Evolutionary conservation across 2,113 vertebrate species (phyloP).

Genomic region (Danionella cerebrum): DNA sequence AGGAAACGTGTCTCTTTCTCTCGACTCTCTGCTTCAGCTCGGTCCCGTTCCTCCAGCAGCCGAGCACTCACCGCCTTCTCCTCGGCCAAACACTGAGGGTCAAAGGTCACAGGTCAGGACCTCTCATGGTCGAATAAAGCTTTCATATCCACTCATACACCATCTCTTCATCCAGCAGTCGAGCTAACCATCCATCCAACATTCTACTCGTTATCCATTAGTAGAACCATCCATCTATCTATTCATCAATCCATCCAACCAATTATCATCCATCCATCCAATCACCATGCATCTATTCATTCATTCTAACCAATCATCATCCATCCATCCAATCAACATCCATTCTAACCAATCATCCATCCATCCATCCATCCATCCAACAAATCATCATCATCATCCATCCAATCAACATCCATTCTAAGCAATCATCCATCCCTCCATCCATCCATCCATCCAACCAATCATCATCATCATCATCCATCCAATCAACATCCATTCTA

Average conservation of each 20-base stretch:
- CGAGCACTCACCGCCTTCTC: constrained; percentile 78
- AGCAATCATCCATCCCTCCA: background rate
- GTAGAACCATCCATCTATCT: background rate
- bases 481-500: background rate
- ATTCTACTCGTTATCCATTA: background rate
- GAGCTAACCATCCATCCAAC: background rate
- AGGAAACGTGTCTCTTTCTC: constrained; percentile 80
- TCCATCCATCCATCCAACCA: too few species aligned
- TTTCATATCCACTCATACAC: background rate
- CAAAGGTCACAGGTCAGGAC: background rate
- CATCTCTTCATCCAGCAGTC: background rate
- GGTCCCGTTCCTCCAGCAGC: constrained; percentile 75
- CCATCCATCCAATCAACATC: background rate
- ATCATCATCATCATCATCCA: background rate
- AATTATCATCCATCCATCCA: background rate
- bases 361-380: background rate
- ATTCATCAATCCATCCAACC: background rate
- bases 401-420: background rate
- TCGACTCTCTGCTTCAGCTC: constrained; percentile 77
- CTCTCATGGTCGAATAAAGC: too few species aligned
- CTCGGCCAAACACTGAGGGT: constrained; percentile 75
- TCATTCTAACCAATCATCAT: background rate
- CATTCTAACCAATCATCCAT: background rate
- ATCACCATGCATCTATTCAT: background rate
- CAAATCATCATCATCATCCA: too few species aligned